These are phyloP conservation scores for Orchesella cincta DNA, from an alignment of 1,140 invertebrate species.

Conservation along the genomic window DNA sequence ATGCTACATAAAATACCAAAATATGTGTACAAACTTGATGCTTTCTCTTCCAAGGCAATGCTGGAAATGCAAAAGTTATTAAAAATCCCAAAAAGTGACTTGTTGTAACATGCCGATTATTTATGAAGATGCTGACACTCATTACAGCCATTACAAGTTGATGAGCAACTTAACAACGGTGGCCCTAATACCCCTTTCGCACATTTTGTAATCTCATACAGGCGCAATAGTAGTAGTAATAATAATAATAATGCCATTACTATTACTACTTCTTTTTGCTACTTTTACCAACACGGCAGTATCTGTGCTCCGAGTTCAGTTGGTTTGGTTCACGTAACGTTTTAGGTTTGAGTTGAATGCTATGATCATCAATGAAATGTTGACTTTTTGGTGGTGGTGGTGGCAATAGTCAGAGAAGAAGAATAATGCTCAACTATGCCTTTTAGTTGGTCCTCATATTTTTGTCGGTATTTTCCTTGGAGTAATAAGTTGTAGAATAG, in stretches of 20 bases:
- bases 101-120: slow-evolving; percentile 23
- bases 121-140: slow-evolving; percentile 16
- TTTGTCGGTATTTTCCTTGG: too few relatives aligned
- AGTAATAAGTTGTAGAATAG: too few relatives aligned
- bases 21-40: too few relatives aligned
- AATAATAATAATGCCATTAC: slow-evolving; percentile 22
- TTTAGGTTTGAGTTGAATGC: not conserved
- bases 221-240: slow-evolving; percentile 3
- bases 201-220: slow-evolving; percentile 19
- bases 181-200: not conserved
- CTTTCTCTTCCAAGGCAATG: too few relatives aligned
- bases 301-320: not conserved
- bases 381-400: not conserved
- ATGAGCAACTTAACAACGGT: slow-evolving; percentile 13
- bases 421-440: too few relatives aligned
- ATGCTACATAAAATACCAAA: too few relatives aligned
- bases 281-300: not conserved
- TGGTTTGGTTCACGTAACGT: too few relatives aligned
- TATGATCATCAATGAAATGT: not conserved
- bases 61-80: too few relatives aligned
- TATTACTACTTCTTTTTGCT: slow-evolving; percentile 13
- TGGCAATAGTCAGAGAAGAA: too few relatives aligned
- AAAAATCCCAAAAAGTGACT: not conserved
- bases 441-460: too few relatives aligned
- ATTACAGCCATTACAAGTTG: slow-evolving; percentile 20